Evolutionary conservation across 2,797 vertebrate genomes (phyloP).

Genomic region (Propithecus perrieri): DNA sequence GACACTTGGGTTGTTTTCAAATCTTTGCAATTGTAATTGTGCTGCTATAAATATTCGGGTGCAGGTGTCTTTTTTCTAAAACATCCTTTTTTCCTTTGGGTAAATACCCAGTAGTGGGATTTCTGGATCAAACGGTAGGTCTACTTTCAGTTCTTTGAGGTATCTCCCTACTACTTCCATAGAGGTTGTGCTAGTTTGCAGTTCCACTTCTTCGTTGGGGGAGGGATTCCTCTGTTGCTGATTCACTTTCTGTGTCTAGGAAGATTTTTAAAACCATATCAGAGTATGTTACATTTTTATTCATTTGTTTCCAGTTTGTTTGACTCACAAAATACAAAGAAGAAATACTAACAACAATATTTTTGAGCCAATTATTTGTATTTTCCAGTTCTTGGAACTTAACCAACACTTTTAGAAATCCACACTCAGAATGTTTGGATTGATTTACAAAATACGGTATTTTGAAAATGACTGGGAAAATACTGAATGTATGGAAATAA

Average conservation of each 20-base stretch:
- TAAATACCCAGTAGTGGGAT: too few relatives aligned
- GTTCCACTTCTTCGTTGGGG: neutral
- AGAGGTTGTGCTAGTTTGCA: too few relatives aligned
- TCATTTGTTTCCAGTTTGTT: slow-evolving; percentile 52
- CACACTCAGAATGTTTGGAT: neutral
- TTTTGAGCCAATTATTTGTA: neutral
- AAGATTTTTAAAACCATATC: slow-evolving; percentile 36
- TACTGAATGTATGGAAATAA: neutral
- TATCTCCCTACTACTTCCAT: too few relatives aligned
- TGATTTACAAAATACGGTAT: slow-evolving; percentile 8
- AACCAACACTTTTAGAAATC: neutral
- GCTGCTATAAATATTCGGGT: too few relatives aligned
- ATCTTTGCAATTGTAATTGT: too few relatives aligned
- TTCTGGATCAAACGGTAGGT: too few relatives aligned
- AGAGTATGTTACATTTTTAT: slow-evolving; percentile 24
- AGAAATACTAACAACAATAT: slow-evolving; percentile 23
- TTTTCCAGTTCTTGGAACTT: slow-evolving; percentile 36
- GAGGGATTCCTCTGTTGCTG: neutral
- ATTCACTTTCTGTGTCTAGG: neutral
- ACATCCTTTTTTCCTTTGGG: too few relatives aligned
- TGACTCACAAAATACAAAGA: neutral
- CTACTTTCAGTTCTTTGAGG: too few relatives aligned
- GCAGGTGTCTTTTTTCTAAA: too few relatives aligned
- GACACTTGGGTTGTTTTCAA: too few relatives aligned
- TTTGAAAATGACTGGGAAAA: slow-evolving; percentile 15